These are phyloP conservation scores for Lemur catta DNA, from an alignment of 2,797 vertebrate species.

Conservation along the genomic window DNA sequence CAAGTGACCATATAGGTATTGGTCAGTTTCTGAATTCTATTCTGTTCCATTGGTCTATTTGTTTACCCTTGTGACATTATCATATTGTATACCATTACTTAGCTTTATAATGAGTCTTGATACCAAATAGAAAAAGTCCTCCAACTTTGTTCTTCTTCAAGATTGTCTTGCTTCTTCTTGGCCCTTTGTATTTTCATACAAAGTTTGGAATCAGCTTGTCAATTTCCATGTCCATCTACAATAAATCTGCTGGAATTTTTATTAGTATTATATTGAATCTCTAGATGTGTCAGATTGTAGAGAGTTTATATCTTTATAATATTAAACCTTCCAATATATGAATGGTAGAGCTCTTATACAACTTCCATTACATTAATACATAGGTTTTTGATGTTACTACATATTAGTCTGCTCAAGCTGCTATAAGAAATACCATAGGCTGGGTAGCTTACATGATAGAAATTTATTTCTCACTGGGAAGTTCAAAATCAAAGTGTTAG, in stretches of 20 bases:
- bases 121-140: neutral
- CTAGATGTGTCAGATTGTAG: neutral
- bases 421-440: neutral
- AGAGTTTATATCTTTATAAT: neutral
- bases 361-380: neutral
- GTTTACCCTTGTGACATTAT: neutral
- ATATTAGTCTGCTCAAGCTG: neutral
- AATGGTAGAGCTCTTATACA: neutral
- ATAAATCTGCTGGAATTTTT: neutral
- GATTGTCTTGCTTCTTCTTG: neutral
- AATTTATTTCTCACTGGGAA: neutral
- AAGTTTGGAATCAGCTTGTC: neutral
- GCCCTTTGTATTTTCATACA: neutral
- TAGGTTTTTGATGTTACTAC: neutral
- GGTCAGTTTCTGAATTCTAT: neutral
- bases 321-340: neutral
- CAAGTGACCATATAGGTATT: rapidly evolving
- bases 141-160: neutral
- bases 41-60: neutral
- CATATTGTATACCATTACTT: neutral
- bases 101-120: neutral
- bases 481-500: neutral
- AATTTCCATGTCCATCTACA: neutral
- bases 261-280: neutral
- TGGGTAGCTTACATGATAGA: neutral